Percentiles rank a stretch among this genome's conserved stretches.
Evolutionary conservation across 1,140 invertebrate genomes (phyloP).

Genomic region (Melitaea cinxia): DNA sequence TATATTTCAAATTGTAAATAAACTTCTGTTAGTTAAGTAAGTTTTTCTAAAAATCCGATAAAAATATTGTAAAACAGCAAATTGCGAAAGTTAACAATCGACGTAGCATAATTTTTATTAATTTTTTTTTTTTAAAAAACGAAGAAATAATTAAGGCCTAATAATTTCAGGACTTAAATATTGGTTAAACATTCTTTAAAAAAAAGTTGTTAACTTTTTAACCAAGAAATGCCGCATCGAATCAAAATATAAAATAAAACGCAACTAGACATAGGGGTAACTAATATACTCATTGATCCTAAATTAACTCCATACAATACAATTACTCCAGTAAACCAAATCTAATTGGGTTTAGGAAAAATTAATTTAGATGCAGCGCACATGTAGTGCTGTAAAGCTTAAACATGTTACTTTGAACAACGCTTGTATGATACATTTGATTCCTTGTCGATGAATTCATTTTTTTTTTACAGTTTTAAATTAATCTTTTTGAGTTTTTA

Average conservation of each 20-base stretch:
- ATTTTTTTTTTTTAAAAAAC: not conserved
- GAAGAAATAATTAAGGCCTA: conserved; percentile 1
- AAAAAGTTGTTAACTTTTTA: no score
- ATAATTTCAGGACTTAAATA: not conserved
- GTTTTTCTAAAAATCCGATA: not conserved
- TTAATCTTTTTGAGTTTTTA: not conserved
- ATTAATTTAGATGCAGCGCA: conserved; percentile 19
- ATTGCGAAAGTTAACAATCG: not conserved
- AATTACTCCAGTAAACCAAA: conserved; percentile 21
- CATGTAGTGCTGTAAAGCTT: conserved; percentile 15
- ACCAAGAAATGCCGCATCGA: conserved; percentile 7
- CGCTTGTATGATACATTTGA: not conserved
- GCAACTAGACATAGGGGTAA: conserved; percentile 6
- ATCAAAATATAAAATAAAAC: not conserved
- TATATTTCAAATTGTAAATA: conserved; percentile 3
- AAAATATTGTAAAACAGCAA: not conserved
- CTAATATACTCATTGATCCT: conserved; percentile 2
- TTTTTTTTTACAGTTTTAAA: no score
- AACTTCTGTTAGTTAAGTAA: conserved; percentile 2
- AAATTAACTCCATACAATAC: no score
- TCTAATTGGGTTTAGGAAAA: conserved; percentile 25
- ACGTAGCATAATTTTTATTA: not conserved
- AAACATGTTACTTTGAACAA: not conserved
- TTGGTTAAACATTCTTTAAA: no score
- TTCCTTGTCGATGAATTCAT: not conserved